Percentiles rank a stretch among this genome's conserved stretches.
Conservation (phyloP, 1,140 invertebrate genomes). For the Brachionus asplanchnoidis region DNA sequence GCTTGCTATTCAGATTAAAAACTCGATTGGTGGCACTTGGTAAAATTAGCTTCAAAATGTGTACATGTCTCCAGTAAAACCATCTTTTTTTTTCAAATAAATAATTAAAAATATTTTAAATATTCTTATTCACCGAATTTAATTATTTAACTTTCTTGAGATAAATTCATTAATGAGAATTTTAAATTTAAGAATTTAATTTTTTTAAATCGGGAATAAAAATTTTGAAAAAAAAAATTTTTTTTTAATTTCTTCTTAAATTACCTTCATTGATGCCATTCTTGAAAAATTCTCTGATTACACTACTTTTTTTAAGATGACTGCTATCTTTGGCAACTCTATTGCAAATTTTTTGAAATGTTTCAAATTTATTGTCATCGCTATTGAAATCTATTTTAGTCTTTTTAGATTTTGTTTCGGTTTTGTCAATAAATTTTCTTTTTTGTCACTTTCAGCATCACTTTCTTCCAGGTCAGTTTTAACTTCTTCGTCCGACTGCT, state of each 20-base stretch:
- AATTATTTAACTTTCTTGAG: neutral
- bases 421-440: neutral
- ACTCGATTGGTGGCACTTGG: slow-evolving; percentile 74
- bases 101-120: slow-evolving; percentile 37
- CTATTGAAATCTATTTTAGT: slow-evolving; percentile 23
- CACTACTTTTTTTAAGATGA: slow-evolving; percentile 74
- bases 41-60: slow-evolving; percentile 77
- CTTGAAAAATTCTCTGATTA: slow-evolving; percentile 66
- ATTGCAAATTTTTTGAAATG: slow-evolving; percentile 72
- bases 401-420: neutral
- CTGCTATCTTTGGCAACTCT: slow-evolving; percentile 70
- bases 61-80: slow-evolving; percentile 70
- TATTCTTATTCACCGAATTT: neutral
- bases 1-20: slow-evolving; percentile 86
- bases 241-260: neutral
- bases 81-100: slow-evolving; percentile 43
- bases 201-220: too few relatives aligned
- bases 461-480: slow-evolving; percentile 9
- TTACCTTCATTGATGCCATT: neutral
- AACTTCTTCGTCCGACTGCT: neutral
- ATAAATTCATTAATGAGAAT: too few relatives aligned
- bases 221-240: too few relatives aligned
- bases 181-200: too few relatives aligned
- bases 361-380: slow-evolving; percentile 69
- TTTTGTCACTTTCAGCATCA: slow-evolving; percentile 29